Percentiles rank a stretch among this genome's conserved stretches.
Evolutionary conservation across 2,888 invertebrate genomes (phyloP).

Genomic region (Cerceris ruficornis): DNA sequence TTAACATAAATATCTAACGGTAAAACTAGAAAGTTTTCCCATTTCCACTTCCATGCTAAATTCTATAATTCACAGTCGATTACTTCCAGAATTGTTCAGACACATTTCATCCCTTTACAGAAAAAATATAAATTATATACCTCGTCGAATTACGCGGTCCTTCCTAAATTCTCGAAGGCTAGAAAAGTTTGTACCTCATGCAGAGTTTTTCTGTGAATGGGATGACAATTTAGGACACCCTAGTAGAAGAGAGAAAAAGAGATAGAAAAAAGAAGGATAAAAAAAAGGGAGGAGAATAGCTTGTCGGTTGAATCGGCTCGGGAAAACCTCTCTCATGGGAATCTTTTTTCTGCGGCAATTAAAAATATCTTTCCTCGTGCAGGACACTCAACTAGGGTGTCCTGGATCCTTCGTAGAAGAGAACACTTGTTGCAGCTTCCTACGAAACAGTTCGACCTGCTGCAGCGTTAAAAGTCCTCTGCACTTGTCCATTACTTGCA

Average conservation of each 20-base stretch:
- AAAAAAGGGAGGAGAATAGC: not conserved
- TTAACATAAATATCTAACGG: too few relatives aligned
- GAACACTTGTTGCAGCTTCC: conserved; percentile 46
- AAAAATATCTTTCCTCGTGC: conserved; percentile 28
- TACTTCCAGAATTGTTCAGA: not conserved
- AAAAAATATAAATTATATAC: not conserved
- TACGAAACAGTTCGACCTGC: conserved; percentile 28
- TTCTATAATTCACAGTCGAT: not conserved
- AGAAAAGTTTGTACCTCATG: not conserved
- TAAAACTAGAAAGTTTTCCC: too few relatives aligned
- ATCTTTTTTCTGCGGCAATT: conserved; percentile 26
- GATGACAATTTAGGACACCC: conserved; percentile 30
- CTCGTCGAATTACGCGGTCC: conserved; percentile 13
- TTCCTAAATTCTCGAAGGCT: conserved; percentile 11
- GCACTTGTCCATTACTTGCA: conserved; percentile 46
- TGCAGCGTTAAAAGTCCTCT: conserved; percentile 33
- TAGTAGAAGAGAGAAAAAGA: conserved; percentile 3
- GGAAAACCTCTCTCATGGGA: conserved; percentile 25
- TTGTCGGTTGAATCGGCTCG: conserved; percentile 13
- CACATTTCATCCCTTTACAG: too few relatives aligned
- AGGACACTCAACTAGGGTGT: conserved; percentile 26
- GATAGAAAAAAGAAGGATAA: not conserved
- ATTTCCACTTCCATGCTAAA: too few relatives aligned
- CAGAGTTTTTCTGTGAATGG: not conserved
- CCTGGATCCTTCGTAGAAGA: conserved; percentile 25